A percentile compares a stretch with the other conserved stretches of the same genome.
phyloP scores from a whole-genome alignment of 2,888 invertebrate species.

The Leptopterna dolabrata region DNA sequence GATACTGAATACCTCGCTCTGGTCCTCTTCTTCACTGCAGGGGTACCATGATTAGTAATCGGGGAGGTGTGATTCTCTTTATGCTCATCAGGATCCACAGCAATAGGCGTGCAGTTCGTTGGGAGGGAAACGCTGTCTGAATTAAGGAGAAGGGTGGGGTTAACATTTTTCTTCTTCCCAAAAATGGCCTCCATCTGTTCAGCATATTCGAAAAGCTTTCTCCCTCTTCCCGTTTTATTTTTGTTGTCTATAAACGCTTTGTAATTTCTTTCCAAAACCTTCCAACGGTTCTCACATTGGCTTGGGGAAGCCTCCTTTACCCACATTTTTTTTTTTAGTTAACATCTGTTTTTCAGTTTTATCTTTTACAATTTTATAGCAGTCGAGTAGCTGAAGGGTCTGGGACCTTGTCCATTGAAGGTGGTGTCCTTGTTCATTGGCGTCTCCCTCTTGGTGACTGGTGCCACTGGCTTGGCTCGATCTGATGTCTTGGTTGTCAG shows the following conservation, averaged over 20 bases:
- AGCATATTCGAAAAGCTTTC: neutral
- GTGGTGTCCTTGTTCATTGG: too few species aligned
- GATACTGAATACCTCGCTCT: neutral
- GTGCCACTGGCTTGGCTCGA: too few species aligned
- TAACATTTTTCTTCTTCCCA: neutral
- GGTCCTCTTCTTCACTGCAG: neutral
- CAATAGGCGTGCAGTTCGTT: neutral
- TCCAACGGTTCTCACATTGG: neutral
- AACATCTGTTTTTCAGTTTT: too few species aligned
- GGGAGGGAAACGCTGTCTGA: neutral
- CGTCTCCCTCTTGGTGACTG: too few species aligned
- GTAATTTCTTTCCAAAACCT: neutral
- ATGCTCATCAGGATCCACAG: neutral
- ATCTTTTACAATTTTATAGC: too few species aligned
- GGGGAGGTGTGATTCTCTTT: too few species aligned
- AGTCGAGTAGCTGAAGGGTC: too few species aligned
- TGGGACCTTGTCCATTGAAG: too few species aligned
- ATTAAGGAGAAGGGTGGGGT: neutral
- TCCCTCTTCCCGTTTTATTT: neutral
- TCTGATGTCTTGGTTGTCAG: too few species aligned
- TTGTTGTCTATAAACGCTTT: neutral
- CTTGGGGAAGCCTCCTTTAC: neutral
- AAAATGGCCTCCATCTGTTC: neutral
- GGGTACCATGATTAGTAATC: too few species aligned
- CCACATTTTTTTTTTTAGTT: neutral